These are phyloP conservation scores for Drosophila bifasciata DNA, from an alignment of 1,140 invertebrate genomes.

Conservation along the genomic window DNA sequence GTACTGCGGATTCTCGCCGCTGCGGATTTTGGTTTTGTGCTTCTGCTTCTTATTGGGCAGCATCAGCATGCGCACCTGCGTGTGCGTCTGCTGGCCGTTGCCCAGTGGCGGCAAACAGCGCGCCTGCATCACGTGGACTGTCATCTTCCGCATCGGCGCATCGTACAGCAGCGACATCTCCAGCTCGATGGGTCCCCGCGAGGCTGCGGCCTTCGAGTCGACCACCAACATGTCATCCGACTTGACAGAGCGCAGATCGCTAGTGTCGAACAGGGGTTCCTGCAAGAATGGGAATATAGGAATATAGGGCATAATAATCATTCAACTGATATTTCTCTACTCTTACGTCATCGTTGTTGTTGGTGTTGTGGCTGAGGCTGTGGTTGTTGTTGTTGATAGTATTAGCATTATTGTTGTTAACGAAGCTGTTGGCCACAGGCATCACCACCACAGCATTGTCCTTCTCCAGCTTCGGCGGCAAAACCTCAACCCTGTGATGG, in stretches of 20 bases:
- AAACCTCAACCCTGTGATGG: conserved; percentile 60
- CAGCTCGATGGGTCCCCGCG: conserved; percentile 87
- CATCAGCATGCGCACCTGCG: conserved; percentile 93
- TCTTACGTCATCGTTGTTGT: conserved; percentile 84
- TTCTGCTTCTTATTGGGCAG: conserved; percentile 96
- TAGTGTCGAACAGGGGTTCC: conserved; percentile 85
- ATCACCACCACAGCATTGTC: conserved; percentile 63
- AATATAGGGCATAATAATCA: conserved; percentile 4
- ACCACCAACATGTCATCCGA: conserved; percentile 73
- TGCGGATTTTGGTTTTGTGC: conserved; percentile 95
- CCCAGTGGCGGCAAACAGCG: conserved; percentile 90
- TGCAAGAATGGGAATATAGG: conserved; percentile 52
- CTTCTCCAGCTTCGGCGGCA: conserved; percentile 53
- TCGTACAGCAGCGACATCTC: conserved; percentile 95
- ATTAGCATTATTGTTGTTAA: conserved; percentile 53
- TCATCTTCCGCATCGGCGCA: conserved; percentile 94
- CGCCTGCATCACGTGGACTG: conserved; percentile 94
- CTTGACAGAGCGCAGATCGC: conserved; percentile 81
- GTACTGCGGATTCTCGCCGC: conserved; percentile 94
- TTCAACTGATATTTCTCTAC: not conserved
- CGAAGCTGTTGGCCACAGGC: conserved; percentile 44
- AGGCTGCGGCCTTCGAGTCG: conserved; percentile 39
- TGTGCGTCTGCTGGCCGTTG: conserved; percentile 90
- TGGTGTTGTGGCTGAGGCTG: conserved; percentile 54
- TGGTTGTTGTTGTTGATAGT: conserved; percentile 42